Evolutionary conservation across 2,888 invertebrate genomes (phyloP), one percentile per base, ranked within the genome.

Genomic region (Drosophila gaucha): DNA sequence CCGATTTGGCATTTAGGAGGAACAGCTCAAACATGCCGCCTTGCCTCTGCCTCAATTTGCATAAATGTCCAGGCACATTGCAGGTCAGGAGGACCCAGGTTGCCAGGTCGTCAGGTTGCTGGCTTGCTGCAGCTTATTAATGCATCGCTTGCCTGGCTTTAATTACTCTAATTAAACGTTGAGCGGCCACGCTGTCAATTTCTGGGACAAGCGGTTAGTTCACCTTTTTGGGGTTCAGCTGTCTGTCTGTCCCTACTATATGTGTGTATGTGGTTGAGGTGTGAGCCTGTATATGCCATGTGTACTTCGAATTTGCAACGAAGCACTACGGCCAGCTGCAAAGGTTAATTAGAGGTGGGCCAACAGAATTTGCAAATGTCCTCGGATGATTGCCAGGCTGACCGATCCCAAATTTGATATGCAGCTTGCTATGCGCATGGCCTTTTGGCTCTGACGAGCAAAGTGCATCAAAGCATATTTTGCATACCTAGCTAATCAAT

Each of bases 121-220:
- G 41, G 51, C 12, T 31, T 39, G 52, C 50, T 73, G 60, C 65
- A 69, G 84, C 74, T 77, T 80, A 80, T 80, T 77, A 83, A 77
- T 80, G 77, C 80, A 67, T 44, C 69, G 64, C 39, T 73, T 62
- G 76, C 56, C 77, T 33, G 55, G 62, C 31, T 69, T 83, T 79
- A 83, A 79, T 83, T 79, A 76, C 76, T 22, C 76, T 79, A 79
- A 79, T 79, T 79, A 83, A 83, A 80, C 62, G 68, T 56, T 66
- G 69, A 65, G 43, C 57, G 33, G 33, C 47, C 38, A 41, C 28
- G 54, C 54, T 43, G 67, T 33, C 52, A 44, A 60, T 44, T 60
- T 36, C 46, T 30, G 55, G 35, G 30, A 18, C 43, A 54, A 55
- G 62, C 41, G 56, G 66, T 44, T 50, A 67, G 54, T 35, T 65